Percentiles rank a stretch among this genome's conserved stretches.
phyloP scores from a whole-genome alignment of 2,888 invertebrate genomes.

The Rutpela maculata region DNA sequence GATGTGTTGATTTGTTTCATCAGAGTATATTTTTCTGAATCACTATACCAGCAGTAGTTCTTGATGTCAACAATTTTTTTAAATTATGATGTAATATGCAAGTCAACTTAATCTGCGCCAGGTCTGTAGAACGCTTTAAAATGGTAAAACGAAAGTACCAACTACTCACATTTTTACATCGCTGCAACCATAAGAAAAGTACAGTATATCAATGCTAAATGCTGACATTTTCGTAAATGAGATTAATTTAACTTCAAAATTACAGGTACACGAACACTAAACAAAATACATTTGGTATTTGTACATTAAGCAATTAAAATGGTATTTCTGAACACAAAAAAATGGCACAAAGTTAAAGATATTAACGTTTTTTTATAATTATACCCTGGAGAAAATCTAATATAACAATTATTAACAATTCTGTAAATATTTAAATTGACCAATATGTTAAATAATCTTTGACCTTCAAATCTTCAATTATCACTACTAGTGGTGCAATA shows the following conservation, averaged over 20 bases:
- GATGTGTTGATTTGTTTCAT: too few relatives aligned
- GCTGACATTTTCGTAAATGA: background rate
- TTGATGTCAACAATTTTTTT: too few relatives aligned
- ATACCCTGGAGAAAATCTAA: slow-evolving; percentile 1
- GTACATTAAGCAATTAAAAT: background rate
- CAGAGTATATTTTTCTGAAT: too few relatives aligned
- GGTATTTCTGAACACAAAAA: background rate
- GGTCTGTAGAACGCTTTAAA: too few relatives aligned
- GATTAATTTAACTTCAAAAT: background rate
- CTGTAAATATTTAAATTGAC: slow-evolving; percentile 8
- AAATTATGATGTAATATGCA: too few relatives aligned
- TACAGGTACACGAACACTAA: background rate
- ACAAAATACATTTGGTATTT: background rate
- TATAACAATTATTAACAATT: slow-evolving; percentile 11
- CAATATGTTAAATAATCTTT: slow-evolving; percentile 9
- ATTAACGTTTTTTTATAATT: background rate
- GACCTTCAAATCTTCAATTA: background rate
- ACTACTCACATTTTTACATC: too few relatives aligned
- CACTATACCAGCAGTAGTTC: too few relatives aligned
- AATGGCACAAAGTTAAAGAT: background rate
- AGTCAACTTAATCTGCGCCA: too few relatives aligned
- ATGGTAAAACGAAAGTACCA: too few relatives aligned
- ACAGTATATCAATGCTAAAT: background rate
- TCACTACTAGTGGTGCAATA: too few relatives aligned
- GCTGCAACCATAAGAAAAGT: too few relatives aligned